Evolutionary conservation across 1,140 invertebrate genomes (phyloP), one percentile per base, ranked within the genome.

Genomic region (Phthorimaea operculella): DNA sequence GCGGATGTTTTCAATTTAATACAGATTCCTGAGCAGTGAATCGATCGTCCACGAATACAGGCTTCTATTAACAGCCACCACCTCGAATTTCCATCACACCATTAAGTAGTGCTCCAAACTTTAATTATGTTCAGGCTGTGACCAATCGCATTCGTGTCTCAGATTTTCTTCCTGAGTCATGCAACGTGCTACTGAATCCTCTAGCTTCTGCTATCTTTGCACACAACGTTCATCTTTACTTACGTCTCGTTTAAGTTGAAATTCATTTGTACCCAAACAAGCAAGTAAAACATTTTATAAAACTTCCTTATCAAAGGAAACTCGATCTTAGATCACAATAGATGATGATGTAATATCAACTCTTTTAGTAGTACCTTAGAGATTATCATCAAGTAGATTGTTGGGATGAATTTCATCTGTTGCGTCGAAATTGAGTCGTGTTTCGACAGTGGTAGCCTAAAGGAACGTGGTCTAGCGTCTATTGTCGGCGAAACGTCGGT

Each of bases 101-200:
- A 85, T 83, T 82, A 85, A 74, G 68, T 76, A 76, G 70, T 79
- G 74, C 76, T 79, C 79, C 80, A 81, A 85, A 85, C 79, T 85
- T 85, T 85, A 85, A 85, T 85, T 85, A 83, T 79, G 74, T 83
- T 83, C 73, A 60, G 79, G 66, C 77, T 83, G 82, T 85, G 80
- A 83, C 79, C 82, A 85, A 85, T 85, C 70, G 78, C 68, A 77
- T 74, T 83, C 82, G 79, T 85, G 79, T 83, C 79, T 79, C 78
- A 67, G 60, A 69, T 73, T 76, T 78, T 82, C 69, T 79, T 63
- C 72, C 79, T 47, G 64, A 83, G 82, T 85, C 82, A 85, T 83
- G 68, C 82, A 71, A 77, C 82, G 76, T 80, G 82, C 82, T 85
- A 85, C 82, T 67, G 82, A 76, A 75, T 80, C 74, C 72, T 80